A percentile compares a stretch with the other conserved stretches of the same genome.
Evolutionary conservation across 2,797 vertebrate genomes (phyloP).

Genomic region (Scomberomorus guttatus): DNA sequence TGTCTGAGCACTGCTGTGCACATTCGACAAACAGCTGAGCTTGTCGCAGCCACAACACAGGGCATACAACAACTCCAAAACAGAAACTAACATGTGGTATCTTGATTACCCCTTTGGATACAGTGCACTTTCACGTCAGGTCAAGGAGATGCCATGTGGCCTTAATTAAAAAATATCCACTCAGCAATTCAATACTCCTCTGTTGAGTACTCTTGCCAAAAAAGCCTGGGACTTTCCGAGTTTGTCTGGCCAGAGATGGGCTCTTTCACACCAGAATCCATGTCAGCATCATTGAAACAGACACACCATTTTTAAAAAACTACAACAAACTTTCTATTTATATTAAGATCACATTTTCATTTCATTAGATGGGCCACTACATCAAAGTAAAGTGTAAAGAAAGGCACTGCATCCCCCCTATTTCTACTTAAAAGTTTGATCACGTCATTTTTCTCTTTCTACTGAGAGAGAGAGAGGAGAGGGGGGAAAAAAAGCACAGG

Average conservation of each 20-base stretch:
- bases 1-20: conserved; percentile 64
- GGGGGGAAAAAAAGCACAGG: conserved; percentile 66
- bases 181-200: conserved; percentile 29
- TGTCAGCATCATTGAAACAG: neutral
- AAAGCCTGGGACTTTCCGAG: conserved; percentile 17
- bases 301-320: conserved; percentile 13
- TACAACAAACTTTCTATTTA: conserved; percentile 24
- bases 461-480: conserved; percentile 27
- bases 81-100: conserved; percentile 64
- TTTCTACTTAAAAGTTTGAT: conserved; percentile 67
- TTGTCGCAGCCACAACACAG: conserved; percentile 72
- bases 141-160: conserved; percentile 14
- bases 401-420: conserved; percentile 14
- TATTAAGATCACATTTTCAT: conserved; percentile 4
- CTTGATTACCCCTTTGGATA: conserved; percentile 41
- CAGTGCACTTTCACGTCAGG: conserved; percentile 32
- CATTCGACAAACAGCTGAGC: conserved; percentile 82
- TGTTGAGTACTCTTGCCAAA: conserved; percentile 23
- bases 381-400: conserved; percentile 41
- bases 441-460: conserved; percentile 64
- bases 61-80: conserved; percentile 75
- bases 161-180: conserved; percentile 47
- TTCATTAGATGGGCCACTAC: conserved; percentile 36
- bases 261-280: conserved; percentile 30
- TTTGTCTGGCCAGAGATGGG: conserved; percentile 25